phyloP scores from a whole-genome alignment of 2,888 invertebrate genomes.

The Cataglyphis altisquamis region DNA sequence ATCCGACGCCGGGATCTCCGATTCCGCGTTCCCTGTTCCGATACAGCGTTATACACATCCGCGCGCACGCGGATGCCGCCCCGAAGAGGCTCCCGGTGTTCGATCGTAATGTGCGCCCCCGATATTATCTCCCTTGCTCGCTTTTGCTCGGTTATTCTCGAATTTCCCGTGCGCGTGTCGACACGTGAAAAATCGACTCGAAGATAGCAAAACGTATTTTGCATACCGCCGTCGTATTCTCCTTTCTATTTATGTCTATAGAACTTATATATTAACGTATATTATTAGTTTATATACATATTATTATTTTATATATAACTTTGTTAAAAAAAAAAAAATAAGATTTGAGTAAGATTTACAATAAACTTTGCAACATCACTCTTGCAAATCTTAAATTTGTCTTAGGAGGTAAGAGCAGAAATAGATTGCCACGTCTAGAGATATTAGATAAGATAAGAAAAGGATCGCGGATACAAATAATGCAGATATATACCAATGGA shows the following conservation, averaged over 20 bases:
- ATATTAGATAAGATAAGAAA: background rate
- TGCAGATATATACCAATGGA: background rate
- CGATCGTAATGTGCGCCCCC: slow-evolving; percentile 65
- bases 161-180: slow-evolving; percentile 53
- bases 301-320: background rate
- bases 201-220: background rate
- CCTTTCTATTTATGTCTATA: background rate
- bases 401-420: background rate
- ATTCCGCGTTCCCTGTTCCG: slow-evolving; percentile 79
- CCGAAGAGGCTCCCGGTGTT: slow-evolving; percentile 71
- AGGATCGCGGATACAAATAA: background rate
- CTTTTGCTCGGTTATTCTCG: background rate
- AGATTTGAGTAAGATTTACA: background rate
- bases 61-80: slow-evolving; percentile 42
- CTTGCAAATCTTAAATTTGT: background rate
- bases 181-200: slow-evolving; percentile 16
- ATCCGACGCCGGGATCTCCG: slow-evolving; percentile 80
- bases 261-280: background rate
- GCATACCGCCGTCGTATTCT: background rate
- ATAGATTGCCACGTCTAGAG: background rate
- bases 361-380: background rate
- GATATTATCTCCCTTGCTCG: slow-evolving; percentile 46
- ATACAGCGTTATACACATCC: slow-evolving; percentile 49
- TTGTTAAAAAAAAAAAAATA: background rate
- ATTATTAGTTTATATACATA: background rate